These are phyloP conservation scores for Diorhabda elongata DNA, from an alignment of 1,140 invertebrate species.

Conservation along the genomic window DNA sequence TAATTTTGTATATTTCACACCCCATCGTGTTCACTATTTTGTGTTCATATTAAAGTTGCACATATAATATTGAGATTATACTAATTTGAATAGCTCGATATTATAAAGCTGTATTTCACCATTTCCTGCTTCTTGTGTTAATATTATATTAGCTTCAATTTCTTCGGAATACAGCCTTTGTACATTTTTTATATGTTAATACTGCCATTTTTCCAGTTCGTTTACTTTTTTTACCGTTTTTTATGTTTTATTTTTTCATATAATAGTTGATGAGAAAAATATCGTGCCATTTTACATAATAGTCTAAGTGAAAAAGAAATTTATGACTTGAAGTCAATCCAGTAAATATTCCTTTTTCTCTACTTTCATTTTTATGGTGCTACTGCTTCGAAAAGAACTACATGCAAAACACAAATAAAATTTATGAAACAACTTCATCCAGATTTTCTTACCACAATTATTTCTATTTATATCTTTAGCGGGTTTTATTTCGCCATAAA, in stretches of 20 bases:
- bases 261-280: constrained; percentile 16
- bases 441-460: too few species aligned
- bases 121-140: constrained; percentile 24
- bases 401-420: constrained; percentile 21
- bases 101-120: constrained; percentile 27
- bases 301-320: constrained; percentile 1
- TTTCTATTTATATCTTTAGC: too few species aligned
- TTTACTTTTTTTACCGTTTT: constrained; percentile 35
- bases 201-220: constrained; percentile 42
- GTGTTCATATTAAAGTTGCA: constrained; percentile 35
- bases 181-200: constrained; percentile 27
- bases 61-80: constrained; percentile 1
- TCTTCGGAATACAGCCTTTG: constrained; percentile 30
- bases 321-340: background rate
- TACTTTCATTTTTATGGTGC: constrained; percentile 11
- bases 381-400: background rate
- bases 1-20: constrained; percentile 11
- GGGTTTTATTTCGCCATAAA: too few species aligned
- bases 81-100: constrained; percentile 6
- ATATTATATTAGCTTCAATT: constrained; percentile 21
- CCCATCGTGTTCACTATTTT: constrained; percentile 37
- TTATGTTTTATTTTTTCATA: constrained; percentile 32
- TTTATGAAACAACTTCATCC: constrained; percentile 23
- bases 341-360: constrained; percentile 11
- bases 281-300: constrained; percentile 21